A percentile compares a stretch with the other conserved stretches of the same genome.
phyloP scores from a whole-genome alignment of 2,797 vertebrate genomes.

The Paramormyrops hopkinsi region DNA sequence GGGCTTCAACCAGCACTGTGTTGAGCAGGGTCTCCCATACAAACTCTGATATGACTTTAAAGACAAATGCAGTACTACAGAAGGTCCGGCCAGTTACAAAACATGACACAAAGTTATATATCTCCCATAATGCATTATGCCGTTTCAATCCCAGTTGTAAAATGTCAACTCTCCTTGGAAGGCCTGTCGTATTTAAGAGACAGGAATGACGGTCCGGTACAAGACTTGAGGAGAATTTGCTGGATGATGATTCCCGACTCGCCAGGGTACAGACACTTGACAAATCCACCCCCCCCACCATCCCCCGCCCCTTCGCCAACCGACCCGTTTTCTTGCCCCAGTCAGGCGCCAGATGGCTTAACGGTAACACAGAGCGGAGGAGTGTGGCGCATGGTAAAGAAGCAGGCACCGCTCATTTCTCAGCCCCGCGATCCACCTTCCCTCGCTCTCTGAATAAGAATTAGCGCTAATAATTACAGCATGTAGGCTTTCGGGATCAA shows the following conservation, averaged over 20 bases:
- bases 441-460: background rate
- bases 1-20: slow-evolving; percentile 4
- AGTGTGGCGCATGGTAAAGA: background rate
- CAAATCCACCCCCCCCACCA: background rate
- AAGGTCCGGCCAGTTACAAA: slow-evolving; percentile 68
- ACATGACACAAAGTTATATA: slow-evolving; percentile 69
- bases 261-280: slow-evolving; percentile 23
- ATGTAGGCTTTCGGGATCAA: background rate
- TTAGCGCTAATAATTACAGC: background rate
- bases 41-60: slow-evolving; percentile 65
- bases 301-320: background rate
- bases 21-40: slow-evolving; percentile 55
- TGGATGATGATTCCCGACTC: slow-evolving; percentile 51
- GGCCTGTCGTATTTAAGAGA: slow-evolving; percentile 57
- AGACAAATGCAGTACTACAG: slow-evolving; percentile 59
- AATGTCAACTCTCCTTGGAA: slow-evolving; percentile 75
- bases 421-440: background rate
- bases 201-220: slow-evolving; percentile 63
- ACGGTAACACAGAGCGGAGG: background rate
- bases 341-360: slow-evolving; percentile 4
- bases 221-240: slow-evolving; percentile 51
- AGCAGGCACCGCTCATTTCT: background rate
- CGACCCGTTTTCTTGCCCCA: slow-evolving; percentile 12
- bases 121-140: slow-evolving; percentile 70
- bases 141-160: slow-evolving; percentile 67